Conservation (phyloP, 2,797 vertebrate genomes). For the Sebastes dallii region DNA sequence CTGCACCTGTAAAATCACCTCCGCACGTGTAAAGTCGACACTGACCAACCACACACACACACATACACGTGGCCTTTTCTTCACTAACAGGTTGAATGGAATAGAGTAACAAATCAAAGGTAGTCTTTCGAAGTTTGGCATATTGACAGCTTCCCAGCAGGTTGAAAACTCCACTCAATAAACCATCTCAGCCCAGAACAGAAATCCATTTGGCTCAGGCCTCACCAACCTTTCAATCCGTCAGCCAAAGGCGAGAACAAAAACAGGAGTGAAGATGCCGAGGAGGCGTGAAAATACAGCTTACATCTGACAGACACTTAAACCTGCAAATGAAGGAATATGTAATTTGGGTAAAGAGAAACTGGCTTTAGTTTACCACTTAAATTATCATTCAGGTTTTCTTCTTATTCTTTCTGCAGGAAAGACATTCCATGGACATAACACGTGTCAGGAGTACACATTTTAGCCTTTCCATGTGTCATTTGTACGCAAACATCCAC, state of each 20-base stretch:
- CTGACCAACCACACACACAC: conserved; percentile 1
- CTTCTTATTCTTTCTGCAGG: background rate
- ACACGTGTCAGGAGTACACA: too few relatives aligned
- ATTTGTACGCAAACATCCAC: too few relatives aligned
- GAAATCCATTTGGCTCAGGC: conserved; percentile 61
- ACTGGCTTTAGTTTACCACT: background rate
- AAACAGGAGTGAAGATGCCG: conserved; percentile 21
- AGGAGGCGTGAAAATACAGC: conserved; percentile 40
- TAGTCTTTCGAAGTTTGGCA: conserved; percentile 53
- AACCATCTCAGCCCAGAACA: conserved; percentile 53
- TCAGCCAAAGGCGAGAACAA: conserved; percentile 41
- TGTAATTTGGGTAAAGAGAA: background rate
- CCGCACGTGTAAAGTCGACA: background rate
- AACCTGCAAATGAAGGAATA: background rate
- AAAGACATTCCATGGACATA: too few relatives aligned
- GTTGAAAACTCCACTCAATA: conserved; percentile 62
- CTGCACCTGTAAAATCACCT: background rate
- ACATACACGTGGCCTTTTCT: conserved; percentile 46
- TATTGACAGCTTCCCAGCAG: conserved; percentile 70
- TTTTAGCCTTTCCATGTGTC: too few relatives aligned
- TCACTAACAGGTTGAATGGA: conserved; percentile 43
- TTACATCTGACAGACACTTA: background rate
- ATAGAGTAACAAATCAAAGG: conserved; percentile 59
- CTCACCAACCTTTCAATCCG: conserved; percentile 56
- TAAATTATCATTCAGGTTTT: background rate